Evolutionary conservation across 2,113 vertebrate genomes (phyloP).

Genomic region (Corvus cornix): DNA sequence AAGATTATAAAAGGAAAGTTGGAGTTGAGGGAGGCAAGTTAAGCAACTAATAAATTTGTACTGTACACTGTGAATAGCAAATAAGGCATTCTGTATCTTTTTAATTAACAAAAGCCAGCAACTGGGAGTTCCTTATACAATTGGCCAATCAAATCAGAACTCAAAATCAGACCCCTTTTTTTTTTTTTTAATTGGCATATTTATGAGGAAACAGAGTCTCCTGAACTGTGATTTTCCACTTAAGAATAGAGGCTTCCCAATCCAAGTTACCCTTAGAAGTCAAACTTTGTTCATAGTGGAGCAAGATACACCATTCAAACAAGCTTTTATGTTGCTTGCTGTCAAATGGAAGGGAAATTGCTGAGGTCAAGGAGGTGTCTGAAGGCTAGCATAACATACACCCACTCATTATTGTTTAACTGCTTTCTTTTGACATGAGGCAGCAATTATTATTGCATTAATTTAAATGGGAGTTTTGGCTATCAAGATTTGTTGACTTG

Average conservation of each 20-base stretch:
- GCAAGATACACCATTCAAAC: slow-evolving; percentile 70
- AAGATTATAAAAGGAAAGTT: not conserved
- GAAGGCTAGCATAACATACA: slow-evolving; percentile 74
- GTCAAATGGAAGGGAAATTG: slow-evolving; percentile 78
- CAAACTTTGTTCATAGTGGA: slow-evolving; percentile 45
- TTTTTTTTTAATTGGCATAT: not conserved
- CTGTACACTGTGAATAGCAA: not conserved
- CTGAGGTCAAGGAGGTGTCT: slow-evolving; percentile 80
- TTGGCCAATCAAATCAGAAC: not conserved
- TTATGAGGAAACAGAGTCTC: slow-evolving; percentile 16
- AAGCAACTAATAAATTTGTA: slow-evolving; percentile 1
- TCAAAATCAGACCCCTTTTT: not conserved
- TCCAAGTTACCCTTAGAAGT: slow-evolving; percentile 21
- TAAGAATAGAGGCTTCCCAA: not conserved
- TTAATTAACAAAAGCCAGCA: slow-evolving; percentile 39
- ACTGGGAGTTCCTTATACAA: slow-evolving; percentile 23
- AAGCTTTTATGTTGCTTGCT: slow-evolving; percentile 80
- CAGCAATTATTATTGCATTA: slow-evolving; percentile 80
- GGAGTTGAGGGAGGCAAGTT: not conserved
- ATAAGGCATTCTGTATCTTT: not conserved
- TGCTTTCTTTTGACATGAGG: slow-evolving; percentile 77
- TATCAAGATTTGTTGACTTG: slow-evolving; percentile 80
- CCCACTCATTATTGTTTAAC: slow-evolving; percentile 81
- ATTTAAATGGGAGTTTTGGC: slow-evolving; percentile 80
- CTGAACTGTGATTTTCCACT: slow-evolving; percentile 35